Conservation (phyloP, 2,113 vertebrate species). For the Limnothrissa miodon region DNA sequence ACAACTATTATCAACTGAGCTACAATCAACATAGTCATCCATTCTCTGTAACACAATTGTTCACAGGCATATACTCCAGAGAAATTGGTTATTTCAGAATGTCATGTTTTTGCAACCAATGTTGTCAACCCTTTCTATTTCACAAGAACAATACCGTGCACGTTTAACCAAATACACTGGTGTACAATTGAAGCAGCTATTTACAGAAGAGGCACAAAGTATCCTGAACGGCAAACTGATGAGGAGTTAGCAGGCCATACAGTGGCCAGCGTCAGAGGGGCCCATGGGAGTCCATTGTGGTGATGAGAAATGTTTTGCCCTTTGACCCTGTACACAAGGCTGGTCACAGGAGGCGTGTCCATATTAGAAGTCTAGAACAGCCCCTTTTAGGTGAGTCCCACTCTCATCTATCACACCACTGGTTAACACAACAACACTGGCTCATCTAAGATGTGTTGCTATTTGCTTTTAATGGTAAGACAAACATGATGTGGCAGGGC, state of each 20-base stretch:
- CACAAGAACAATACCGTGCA: not conserved
- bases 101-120: not conserved
- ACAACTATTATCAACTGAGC: not conserved
- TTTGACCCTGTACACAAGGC: slow-evolving; percentile 47
- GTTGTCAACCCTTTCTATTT: not conserved
- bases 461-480: slow-evolving; percentile 35
- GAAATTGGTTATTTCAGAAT: not conserved
- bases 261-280: slow-evolving; percentile 12
- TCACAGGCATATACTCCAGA: no score
- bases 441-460: slow-evolving; percentile 16
- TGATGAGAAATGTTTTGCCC: slow-evolving; percentile 60
- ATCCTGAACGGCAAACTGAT: not conserved
- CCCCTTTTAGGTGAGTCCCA: slow-evolving; percentile 33
- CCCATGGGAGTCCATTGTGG: slow-evolving; percentile 53
- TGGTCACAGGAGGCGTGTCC: slow-evolving; percentile 5
- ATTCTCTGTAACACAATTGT: not conserved
- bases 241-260: not conserved
- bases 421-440: slow-evolving; percentile 26
- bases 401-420: slow-evolving; percentile 39
- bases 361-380: slow-evolving; percentile 18
- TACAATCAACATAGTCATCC: not conserved
- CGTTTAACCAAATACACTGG: no score
- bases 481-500: not conserved
- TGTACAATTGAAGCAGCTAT: not conserved
- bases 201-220: not conserved